These are phyloP conservation scores for Cichlasoma orientale DNA, from an alignment of 2,797 vertebrate species.

Conservation along the genomic window DNA sequence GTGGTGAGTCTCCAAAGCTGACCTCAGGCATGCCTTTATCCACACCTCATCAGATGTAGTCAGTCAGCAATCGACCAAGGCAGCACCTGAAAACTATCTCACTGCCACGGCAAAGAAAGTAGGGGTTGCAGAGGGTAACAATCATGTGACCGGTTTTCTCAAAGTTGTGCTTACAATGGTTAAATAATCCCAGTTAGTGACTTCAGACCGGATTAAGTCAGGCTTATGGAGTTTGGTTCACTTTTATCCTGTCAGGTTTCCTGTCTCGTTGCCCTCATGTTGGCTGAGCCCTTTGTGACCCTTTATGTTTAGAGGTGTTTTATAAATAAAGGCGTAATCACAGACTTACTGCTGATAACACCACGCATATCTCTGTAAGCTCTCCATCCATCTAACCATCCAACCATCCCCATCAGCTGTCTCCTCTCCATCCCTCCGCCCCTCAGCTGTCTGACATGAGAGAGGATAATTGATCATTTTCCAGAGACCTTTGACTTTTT, in stretches of 20 bases:
- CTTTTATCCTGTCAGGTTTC: background rate
- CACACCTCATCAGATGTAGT: too few species aligned
- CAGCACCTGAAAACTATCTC: too few species aligned
- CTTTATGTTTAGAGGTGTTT: conserved; percentile 5
- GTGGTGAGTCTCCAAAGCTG: too few species aligned
- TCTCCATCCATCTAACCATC: background rate
- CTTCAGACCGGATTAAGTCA: background rate
- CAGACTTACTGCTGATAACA: background rate
- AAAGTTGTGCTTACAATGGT: background rate
- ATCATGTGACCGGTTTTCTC: background rate
- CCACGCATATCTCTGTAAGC: conserved; percentile 27
- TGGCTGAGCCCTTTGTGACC: conserved; percentile 6
- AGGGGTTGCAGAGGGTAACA: too few species aligned
- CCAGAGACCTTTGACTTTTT: background rate
- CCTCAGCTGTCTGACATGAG: conserved; percentile 8
- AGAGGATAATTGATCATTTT: background rate
- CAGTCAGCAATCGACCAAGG: too few species aligned
- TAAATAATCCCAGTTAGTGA: background rate
- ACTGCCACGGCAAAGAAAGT: too few species aligned
- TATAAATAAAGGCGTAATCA: conserved; percentile 40
- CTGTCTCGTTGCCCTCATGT: background rate
- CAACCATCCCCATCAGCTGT: conserved; percentile 11
- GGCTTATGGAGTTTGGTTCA: background rate
- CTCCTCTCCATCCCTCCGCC: background rate
- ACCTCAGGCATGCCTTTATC: too few species aligned